phyloP scores from a whole-genome alignment of 2,888 invertebrate genomes.

The Odontocolon sp. region DNA sequence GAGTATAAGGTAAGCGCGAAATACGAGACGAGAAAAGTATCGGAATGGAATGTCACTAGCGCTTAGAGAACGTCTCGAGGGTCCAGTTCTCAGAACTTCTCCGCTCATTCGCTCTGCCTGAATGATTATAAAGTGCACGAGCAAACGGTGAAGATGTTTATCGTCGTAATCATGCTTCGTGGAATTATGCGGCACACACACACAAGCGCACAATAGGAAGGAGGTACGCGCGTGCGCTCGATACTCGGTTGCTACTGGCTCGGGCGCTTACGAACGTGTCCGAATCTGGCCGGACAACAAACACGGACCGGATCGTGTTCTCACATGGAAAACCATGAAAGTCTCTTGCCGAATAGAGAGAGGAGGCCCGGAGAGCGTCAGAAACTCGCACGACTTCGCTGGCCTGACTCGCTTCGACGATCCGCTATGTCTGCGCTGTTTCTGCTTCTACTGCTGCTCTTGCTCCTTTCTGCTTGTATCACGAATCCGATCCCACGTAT shows the following conservation, averaged over 20 bases:
- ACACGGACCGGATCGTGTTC: constrained; percentile 19
- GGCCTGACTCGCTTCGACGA: background rate
- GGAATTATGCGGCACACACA: constrained; percentile 66
- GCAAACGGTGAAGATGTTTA: constrained; percentile 71
- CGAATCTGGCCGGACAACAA: constrained; percentile 51
- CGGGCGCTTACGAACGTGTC: no score
- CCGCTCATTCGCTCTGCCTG: constrained; percentile 76
- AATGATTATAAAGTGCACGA: constrained; percentile 74
- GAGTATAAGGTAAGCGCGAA: constrained; percentile 67
- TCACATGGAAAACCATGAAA: constrained; percentile 21
- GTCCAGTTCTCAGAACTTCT: constrained; percentile 81
- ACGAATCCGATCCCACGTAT: constrained; percentile 14
- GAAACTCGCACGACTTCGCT: no score
- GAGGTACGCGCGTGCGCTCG: no score
- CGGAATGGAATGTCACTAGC: constrained; percentile 77
- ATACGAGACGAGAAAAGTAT: constrained; percentile 76
- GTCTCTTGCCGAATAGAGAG: background rate
- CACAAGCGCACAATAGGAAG: no score
- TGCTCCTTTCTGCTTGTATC: constrained; percentile 18
- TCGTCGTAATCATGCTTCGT: constrained; percentile 69
- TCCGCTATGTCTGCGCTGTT: background rate
- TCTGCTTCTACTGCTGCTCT: no score
- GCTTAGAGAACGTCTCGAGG: constrained; percentile 75
- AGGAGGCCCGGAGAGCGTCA: background rate
- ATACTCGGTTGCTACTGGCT: no score